Base-by-base conservation (phyloP, 2,888 invertebrate genomes). In the Liopterus haemorrhoidalis region DNA sequence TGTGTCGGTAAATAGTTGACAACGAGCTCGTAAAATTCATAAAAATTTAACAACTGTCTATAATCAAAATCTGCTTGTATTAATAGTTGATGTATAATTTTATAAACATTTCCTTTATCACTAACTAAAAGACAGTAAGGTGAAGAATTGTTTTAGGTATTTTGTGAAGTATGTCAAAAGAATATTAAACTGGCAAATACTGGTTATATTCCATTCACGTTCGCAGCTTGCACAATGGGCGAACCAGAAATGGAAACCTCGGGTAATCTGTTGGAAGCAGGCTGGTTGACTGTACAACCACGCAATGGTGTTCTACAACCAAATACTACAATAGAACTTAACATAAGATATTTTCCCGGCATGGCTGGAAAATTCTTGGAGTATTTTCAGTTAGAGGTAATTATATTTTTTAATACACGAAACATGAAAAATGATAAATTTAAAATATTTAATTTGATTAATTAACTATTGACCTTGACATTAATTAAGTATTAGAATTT, bases 311-410 rank as follows among this genome's bases (percentile, higher is more conserved):
- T 54, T 14, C 52, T 78, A 40, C 62, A 67, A 4, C 62, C 70
- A 3, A 68, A 69, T 19, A 69, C 71, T 50, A 62, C 61, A 49
- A 57, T 67, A 4, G 57, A 66, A 45, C 56, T 79, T 35, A 59
- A 64, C 47, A 62, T 79, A 8, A 62, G 69, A 24, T 71, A 74
- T 57, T 70, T 71, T 54, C 74, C 79, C 14, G 75, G 76, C 12
- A 65, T 72, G 18, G 63, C 74, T 5, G 79, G 78, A 20, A 69
- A 69, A 55, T 79, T 78, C 55, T 59, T 68, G 4, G 69, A 71
- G 54, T 58, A 57, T 6, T 64, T 70, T 44, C 53, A 57, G 16
- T 43, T 70, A 2, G 56, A 68, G 55, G 67, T 69, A 52, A 46
- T 25, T 5, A 22, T 2, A 37, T 9, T 37, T 5, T 19, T 14